Percentiles rank a stretch among this genome's conserved stretches.
Evolutionary conservation across 1,140 invertebrate genomes (phyloP).

Genomic region (Pachypeltis micranthus): DNA sequence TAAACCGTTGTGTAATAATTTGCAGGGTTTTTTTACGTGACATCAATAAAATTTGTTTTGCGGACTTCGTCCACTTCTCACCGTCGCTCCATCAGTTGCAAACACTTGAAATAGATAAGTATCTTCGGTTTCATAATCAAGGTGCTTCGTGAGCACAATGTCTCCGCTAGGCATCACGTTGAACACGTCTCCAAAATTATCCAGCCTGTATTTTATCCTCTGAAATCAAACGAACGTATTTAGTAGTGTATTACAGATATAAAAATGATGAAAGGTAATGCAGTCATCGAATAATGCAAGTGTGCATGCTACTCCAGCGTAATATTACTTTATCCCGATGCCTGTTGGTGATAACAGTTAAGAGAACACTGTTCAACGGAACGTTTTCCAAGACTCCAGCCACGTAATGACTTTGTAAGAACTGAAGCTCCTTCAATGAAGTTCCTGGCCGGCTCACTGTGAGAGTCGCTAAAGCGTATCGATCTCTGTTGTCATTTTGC

Average conservation of each 20-base stretch:
- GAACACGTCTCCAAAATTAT: slow-evolving; percentile 53
- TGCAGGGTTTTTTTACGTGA: too few relatives aligned
- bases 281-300: too few relatives aligned
- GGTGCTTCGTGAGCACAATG: slow-evolving; percentile 54
- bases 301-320: too few relatives aligned
- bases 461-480: slow-evolving; percentile 72
- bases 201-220: slow-evolving; percentile 49
- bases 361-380: slow-evolving; percentile 54
- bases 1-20: too few relatives aligned
- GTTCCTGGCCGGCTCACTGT: slow-evolving; percentile 46
- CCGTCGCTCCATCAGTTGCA: slow-evolving; percentile 67
- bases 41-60: neutral
- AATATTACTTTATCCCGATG: slow-evolving; percentile 44
- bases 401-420: slow-evolving; percentile 59
- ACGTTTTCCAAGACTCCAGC: slow-evolving; percentile 63
- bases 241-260: too few relatives aligned
- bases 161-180: slow-evolving; percentile 66
- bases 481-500: slow-evolving; percentile 75
- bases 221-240: too few relatives aligned
- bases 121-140: slow-evolving; percentile 68
- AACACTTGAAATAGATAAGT: slow-evolving; percentile 66
- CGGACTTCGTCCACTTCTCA: slow-evolving; percentile 34
- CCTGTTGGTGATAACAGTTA: slow-evolving; percentile 48
- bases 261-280: too few relatives aligned
- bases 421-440: slow-evolving; percentile 39